Conservation (phyloP, 2,797 vertebrate species). For the Podargus strigoides region DNA sequence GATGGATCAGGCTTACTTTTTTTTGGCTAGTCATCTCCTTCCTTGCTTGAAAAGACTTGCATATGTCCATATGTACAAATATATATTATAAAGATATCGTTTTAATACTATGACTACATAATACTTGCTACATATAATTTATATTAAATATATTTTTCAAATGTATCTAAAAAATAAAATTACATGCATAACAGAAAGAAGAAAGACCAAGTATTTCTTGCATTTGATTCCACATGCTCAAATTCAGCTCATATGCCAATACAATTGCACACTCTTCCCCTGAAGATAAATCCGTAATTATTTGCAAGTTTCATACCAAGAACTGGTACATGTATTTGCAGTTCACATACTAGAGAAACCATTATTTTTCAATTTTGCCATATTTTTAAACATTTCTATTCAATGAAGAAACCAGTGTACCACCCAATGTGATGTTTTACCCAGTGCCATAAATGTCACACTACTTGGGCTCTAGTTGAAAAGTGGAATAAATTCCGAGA, state of each 20-base stretch:
- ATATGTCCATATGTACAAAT: neutral
- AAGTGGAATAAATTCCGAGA: neutral
- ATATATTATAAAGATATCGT: accelerated
- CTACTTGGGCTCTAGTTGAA: neutral
- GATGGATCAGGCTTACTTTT: neutral
- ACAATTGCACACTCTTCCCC: neutral
- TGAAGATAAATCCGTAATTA: neutral
- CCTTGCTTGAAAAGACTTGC: neutral
- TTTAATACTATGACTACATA: neutral
- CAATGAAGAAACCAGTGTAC: neutral
- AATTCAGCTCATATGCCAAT: neutral
- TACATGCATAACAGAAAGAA: neutral
- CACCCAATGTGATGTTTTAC: neutral
- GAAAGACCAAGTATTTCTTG: neutral
- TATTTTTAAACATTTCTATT: neutral
- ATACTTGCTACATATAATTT: neutral
- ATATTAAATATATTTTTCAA: neutral
- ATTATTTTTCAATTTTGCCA: neutral
- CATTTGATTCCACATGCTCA: neutral
- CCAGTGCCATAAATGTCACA: neutral
- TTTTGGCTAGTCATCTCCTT: neutral
- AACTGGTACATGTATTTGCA: neutral
- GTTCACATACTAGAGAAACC: neutral
- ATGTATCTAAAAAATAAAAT: neutral
- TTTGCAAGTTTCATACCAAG: neutral